phyloP scores from a whole-genome alignment of 2,797 vertebrate genomes.

The Esox lucius region DNA sequence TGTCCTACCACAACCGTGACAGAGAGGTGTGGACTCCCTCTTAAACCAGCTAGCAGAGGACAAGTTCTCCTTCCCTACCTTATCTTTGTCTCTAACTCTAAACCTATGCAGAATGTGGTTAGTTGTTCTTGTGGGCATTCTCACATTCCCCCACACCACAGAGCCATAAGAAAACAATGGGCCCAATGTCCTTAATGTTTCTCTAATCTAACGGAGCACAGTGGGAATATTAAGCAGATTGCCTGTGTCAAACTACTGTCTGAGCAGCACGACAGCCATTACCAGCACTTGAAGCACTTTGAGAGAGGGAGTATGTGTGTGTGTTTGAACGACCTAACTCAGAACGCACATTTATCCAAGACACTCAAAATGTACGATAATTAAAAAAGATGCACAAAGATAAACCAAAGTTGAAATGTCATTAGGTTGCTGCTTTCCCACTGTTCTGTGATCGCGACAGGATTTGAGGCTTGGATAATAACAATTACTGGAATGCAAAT shows the following conservation, averaged over 20 bases:
- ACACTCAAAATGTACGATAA: constrained; percentile 48
- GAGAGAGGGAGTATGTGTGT: not conserved
- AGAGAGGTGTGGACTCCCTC: not conserved
- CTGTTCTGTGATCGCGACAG: constrained; percentile 42
- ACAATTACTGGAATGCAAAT: not conserved
- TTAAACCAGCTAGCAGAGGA: not conserved
- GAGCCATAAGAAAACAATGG: constrained; percentile 60
- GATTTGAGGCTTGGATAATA: not conserved
- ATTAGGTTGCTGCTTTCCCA: constrained; percentile 47
- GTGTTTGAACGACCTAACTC: constrained; percentile 36
- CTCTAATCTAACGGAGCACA: constrained; percentile 63
- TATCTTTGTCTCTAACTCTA: not conserved
- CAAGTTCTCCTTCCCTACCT: not conserved
- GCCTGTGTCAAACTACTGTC: constrained; percentile 59
- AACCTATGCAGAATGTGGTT: not conserved
- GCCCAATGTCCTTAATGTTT: constrained; percentile 67
- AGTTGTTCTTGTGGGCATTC: not conserved
- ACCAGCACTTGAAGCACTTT: constrained; percentile 56
- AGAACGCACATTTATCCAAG: constrained; percentile 52
- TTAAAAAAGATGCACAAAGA: constrained; percentile 36
- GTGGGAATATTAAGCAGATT: constrained; percentile 67
- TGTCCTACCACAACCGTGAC: too few relatives aligned
- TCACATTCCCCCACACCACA: constrained; percentile 27
- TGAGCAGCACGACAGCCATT: constrained; percentile 59
- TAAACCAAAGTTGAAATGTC: constrained; percentile 48